Percentiles rank a stretch among this genome's conserved stretches.
Evolutionary conservation across 64 coral and sea anemone genomes (phyloP).

Genomic region (Pocillopora damicornis): DNA sequence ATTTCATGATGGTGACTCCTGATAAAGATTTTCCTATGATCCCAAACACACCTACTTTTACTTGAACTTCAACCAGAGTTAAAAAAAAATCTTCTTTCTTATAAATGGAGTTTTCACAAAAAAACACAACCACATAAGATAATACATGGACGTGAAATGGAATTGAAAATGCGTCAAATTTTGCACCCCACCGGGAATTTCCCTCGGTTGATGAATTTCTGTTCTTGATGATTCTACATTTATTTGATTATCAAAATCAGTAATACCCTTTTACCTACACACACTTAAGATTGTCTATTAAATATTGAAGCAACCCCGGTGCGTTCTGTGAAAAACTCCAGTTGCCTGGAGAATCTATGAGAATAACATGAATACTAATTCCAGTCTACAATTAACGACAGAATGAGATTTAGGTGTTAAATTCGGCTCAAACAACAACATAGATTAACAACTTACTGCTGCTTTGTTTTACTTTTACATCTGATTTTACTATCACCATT

Average conservation of each 20-base stretch:
- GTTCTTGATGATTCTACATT: not conserved
- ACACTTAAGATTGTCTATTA: not conserved
- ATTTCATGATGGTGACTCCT: too few species aligned
- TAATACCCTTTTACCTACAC: not conserved
- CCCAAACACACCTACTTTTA: too few species aligned
- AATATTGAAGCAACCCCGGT: constrained; percentile 1
- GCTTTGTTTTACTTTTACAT: not conserved
- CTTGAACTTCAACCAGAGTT: too few species aligned
- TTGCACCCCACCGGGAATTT: not conserved
- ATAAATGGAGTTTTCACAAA: too few species aligned
- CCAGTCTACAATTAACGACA: not conserved
- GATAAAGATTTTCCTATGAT: too few species aligned
- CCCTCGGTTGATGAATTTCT: not conserved
- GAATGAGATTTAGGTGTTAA: not conserved
- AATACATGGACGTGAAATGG: too few species aligned
- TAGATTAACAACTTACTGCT: not conserved
- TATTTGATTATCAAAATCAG: not conserved
- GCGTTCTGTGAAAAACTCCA: not conserved
- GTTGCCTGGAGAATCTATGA: too few species aligned
- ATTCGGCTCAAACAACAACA: not conserved
- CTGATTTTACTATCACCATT: not conserved
- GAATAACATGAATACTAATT: not conserved
- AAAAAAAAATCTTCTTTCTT: too few species aligned
- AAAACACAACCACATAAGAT: too few species aligned
- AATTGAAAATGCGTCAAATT: not conserved